These are phyloP conservation scores for Umimayanthus kanabou DNA, from an alignment of 92 coral and sea anemone species.

Conservation along the genomic window DNA sequence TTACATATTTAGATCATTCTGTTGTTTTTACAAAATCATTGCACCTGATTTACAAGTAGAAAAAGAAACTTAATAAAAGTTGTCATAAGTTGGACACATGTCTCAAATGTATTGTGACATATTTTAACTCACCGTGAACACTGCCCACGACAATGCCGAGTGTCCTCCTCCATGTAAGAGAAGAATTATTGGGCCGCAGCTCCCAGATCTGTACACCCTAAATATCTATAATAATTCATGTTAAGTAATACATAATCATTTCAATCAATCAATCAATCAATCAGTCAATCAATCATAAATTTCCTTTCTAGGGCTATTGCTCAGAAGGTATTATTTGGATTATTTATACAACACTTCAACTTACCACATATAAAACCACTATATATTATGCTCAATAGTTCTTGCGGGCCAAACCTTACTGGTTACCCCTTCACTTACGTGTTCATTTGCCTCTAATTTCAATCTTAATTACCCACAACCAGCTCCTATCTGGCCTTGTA, in stretches of 20 bases:
- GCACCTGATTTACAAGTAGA: background rate
- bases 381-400: no score
- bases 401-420: no score
- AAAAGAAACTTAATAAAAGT: background rate
- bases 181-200: conserved; percentile 76
- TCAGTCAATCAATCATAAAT: no score
- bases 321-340: no score
- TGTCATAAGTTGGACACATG: background rate
- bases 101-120: background rate
- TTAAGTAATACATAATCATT: conserved; percentile 36
- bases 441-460: no score
- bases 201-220: conserved; percentile 88
- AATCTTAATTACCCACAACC: no score
- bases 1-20: background rate
- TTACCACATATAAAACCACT: no score
- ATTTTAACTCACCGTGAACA: conserved; percentile 72
- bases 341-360: no score
- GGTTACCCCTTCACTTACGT: no score
- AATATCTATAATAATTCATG: conserved; percentile 60
- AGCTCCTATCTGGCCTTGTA: no score
- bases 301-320: no score
- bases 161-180: conserved; percentile 98
- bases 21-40: background rate
- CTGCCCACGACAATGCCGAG: conserved; percentile 96
- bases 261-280: no score